phyloP scores from a whole-genome alignment of 1,140 invertebrate species.

The Drosophila persimilis region DNA sequence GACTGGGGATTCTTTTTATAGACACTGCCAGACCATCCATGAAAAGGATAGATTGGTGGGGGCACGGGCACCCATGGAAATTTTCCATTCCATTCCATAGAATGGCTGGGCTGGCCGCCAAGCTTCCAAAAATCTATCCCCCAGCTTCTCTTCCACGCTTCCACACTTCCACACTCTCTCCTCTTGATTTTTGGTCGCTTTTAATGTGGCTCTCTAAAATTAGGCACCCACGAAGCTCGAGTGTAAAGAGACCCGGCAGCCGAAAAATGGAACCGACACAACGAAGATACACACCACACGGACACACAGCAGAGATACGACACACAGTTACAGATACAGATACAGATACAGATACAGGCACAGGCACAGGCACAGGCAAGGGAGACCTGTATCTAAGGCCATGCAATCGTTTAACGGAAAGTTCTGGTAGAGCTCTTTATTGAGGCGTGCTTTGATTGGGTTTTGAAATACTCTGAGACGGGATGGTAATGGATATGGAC shows the following conservation, averaged over 20 bases:
- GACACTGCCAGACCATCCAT: slow-evolving; percentile 7
- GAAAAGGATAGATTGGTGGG: slow-evolving; percentile 18
- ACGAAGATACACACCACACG: neutral
- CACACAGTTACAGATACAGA: neutral
- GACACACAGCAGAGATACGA: neutral
- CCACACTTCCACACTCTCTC: too few relatives aligned
- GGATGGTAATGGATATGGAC: slow-evolving; percentile 19
- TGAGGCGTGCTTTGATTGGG: slow-evolving; percentile 44
- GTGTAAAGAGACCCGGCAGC: neutral
- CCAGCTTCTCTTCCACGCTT: too few relatives aligned
- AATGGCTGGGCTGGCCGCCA: neutral
- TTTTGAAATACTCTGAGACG: slow-evolving; percentile 27
- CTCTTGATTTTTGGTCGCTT: neutral
- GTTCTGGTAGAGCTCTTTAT: slow-evolving; percentile 29
- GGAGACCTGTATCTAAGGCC: slow-evolving; percentile 33
- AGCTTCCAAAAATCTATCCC: slow-evolving; percentile 11
- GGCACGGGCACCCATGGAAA: slow-evolving; percentile 16
- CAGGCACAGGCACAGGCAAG: neutral
- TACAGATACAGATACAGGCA: neutral
- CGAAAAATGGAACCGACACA: neutral
- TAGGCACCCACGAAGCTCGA: neutral
- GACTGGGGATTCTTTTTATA: slow-evolving; percentile 47
- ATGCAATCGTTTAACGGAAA: slow-evolving; percentile 46
- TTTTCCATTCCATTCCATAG: slow-evolving; percentile 21
- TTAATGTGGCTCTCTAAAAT: neutral